Percentiles rank a stretch among this genome's conserved stretches.
Conservation (phyloP, 2,797 vertebrate species). For the Acanthurus tractus region DNA sequence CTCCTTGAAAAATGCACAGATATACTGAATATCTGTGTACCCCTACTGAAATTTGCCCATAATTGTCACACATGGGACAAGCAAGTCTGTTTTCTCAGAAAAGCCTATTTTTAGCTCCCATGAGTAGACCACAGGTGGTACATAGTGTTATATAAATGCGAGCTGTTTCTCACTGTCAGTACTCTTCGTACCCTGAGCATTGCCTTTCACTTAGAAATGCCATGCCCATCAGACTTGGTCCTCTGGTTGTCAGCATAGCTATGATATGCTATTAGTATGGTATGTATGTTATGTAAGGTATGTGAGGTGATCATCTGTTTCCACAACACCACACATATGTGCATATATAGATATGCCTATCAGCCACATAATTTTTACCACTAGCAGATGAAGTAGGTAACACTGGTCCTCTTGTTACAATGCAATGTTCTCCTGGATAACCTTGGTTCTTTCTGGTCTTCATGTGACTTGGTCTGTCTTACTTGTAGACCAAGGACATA, state of each 20-base stretch:
- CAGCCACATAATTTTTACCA: too few relatives aligned
- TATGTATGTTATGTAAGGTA: slow-evolving; percentile 9
- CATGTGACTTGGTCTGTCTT: too few relatives aligned
- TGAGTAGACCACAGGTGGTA: slow-evolving; percentile 73
- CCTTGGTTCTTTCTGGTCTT: too few relatives aligned
- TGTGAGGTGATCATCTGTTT: slow-evolving; percentile 49
- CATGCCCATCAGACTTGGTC: slow-evolving; percentile 39
- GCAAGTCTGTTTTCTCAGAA: slow-evolving; percentile 43
- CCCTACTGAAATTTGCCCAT: background rate
- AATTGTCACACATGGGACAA: slow-evolving; percentile 35
- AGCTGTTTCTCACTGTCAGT: slow-evolving; percentile 43
- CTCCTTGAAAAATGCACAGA: too few relatives aligned
- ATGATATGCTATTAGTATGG: slow-evolving; percentile 20
- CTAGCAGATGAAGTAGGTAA: too few relatives aligned
- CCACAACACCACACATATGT: slow-evolving; percentile 14
- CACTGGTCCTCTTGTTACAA: too few relatives aligned
- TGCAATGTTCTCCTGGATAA: too few relatives aligned
- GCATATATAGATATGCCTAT: background rate
- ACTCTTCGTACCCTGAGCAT: slow-evolving; percentile 39
- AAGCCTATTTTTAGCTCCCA: slow-evolving; percentile 73
- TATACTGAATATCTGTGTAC: slow-evolving; percentile 17
- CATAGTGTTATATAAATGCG: slow-evolving; percentile 69
- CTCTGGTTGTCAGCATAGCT: slow-evolving; percentile 53
- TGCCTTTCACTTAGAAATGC: slow-evolving; percentile 39
- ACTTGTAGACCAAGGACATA: too few relatives aligned